phyloP scores from a whole-genome alignment of 2,888 invertebrate genomes.

The Branchipolynoe longqiensis region DNA sequence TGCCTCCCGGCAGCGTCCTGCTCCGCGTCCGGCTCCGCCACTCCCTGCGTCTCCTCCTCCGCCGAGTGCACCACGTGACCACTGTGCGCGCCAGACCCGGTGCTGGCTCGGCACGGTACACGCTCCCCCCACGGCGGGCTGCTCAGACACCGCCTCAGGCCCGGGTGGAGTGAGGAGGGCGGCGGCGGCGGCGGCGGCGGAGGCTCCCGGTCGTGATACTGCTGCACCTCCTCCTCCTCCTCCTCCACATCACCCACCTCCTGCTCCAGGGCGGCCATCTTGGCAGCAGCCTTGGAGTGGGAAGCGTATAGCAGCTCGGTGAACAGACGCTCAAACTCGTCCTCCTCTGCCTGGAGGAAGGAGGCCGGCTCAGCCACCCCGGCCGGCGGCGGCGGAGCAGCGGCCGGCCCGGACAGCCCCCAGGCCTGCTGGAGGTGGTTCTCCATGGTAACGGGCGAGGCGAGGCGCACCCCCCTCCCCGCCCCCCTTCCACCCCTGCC shows the following conservation, averaged over 20 bases:
- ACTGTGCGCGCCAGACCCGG: not conserved
- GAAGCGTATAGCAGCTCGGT: conserved; percentile 48
- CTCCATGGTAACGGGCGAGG: conserved; percentile 33
- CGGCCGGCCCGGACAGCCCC: not conserved
- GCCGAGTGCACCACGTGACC: not conserved
- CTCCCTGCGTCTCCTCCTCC: not conserved
- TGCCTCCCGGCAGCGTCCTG: too few relatives aligned
- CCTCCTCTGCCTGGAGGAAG: conserved; percentile 60
- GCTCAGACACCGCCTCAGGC: conserved; percentile 13
- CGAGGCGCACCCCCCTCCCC: too few relatives aligned
- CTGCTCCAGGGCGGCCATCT: conserved; percentile 12
- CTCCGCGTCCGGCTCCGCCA: not conserved
- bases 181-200: conserved; percentile 28
- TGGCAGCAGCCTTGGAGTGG: conserved; percentile 47
- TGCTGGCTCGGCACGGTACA: not conserved
- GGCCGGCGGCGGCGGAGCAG: not conserved
- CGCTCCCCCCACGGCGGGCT: not conserved
- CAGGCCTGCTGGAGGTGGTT: conserved; percentile 33
- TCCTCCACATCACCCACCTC: not conserved
- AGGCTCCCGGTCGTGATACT: not conserved
- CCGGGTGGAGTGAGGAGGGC: not conserved
- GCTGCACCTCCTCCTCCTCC: not conserved
- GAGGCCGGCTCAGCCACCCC: not conserved
- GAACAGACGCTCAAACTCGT: conserved; percentile 55
- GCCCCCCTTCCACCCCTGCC: not conserved